Base-by-base conservation (phyloP, 1,140 invertebrate genomes). In the Hestina assimilis region DNA sequence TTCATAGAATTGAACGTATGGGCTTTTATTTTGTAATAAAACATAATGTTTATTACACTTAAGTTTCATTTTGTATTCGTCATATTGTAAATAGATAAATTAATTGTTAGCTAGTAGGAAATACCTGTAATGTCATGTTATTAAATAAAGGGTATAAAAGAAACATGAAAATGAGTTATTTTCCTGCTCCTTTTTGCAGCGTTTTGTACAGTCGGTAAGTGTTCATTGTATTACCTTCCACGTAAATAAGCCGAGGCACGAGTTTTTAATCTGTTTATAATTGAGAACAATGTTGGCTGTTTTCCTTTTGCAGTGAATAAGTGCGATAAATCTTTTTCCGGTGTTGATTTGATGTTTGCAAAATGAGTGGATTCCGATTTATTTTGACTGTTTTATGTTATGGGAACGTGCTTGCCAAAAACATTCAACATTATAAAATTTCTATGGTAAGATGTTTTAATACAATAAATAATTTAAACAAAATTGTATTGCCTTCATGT, bases 361-460 rank as follows among this genome's bases (percentile, higher is more conserved):
- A 38, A 48, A 48, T 48, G 46, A 35, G 0, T 35, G 31, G 7
- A 7, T 23, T 20, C n/a, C 35, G 4, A 23, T 14, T 48, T 24
- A 1, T 35, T 19, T 47, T 21, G 1, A 0, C 11, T 47, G 12
- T 33, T 3, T 14, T 24, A 0, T 47, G 17, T 17, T 31, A n/a
- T 33, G 12, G n/a, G 14, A n/a, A 2, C 3, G n/a, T 17, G 9
- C 19, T 29, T 8, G 7, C 46, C 14, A 31, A 31, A 48, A 48
- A 31, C 17, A 9, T 42, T 14, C 51, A 48, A 24, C 33, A 57
- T 38, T 70, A 68, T 61, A 76, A 70, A 50, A 66, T 78, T 42
- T 75, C 72, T 24, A 78, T 78, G 75, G 75, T 78, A 51, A 71
- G 72, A 69, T 14, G 51, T 35, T 24, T 40, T 40, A 35, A 19